These are phyloP conservation scores for Halotydeus destructor DNA, from an alignment of 1,140 invertebrate species.

Conservation along the genomic window DNA sequence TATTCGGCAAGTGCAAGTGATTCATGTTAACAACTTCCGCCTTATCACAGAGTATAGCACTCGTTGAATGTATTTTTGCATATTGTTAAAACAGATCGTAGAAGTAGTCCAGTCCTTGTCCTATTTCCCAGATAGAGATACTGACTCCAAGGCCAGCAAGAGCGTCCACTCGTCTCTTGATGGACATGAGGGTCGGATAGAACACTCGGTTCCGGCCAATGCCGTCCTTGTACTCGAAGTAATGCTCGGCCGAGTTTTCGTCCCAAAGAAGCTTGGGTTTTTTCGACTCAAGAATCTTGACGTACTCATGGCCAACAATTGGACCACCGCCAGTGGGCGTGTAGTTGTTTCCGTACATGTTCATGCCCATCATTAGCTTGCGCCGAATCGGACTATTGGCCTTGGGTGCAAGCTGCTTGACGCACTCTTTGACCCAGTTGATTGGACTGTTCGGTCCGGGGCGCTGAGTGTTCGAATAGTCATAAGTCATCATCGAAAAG, in stretches of 20 bases:
- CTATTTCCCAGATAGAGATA: constrained; percentile 81
- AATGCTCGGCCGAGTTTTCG: constrained; percentile 54
- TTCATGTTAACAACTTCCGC: too few relatives aligned
- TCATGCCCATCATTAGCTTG: constrained; percentile 69
- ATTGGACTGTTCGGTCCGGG: constrained; percentile 61
- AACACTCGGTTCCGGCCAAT: constrained; percentile 49
- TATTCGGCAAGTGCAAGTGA: too few relatives aligned
- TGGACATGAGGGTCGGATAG: constrained; percentile 68
- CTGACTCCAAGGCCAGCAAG: constrained; percentile 55
- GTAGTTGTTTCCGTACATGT: constrained; percentile 74
- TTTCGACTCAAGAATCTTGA: constrained; percentile 31
- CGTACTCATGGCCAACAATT: constrained; percentile 52
- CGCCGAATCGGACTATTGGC: constrained; percentile 32
- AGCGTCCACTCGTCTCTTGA: constrained; percentile 52
- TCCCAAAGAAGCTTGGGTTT: constrained; percentile 55
- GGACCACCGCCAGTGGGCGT: constrained; percentile 48
- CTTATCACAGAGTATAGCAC: too few relatives aligned
- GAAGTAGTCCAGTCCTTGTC: constrained; percentile 84
- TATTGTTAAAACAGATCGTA: constrained; percentile 59
- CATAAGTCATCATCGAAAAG: constrained; percentile 88
- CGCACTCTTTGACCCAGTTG: constrained; percentile 53
- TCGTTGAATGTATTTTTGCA: background rate
- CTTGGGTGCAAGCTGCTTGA: constrained; percentile 43
- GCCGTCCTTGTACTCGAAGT: constrained; percentile 56
- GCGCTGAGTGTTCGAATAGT: constrained; percentile 56